Evolutionary conservation across 2,888 invertebrate species (phyloP).

Genomic region (Chloroclysta siterata): DNA sequence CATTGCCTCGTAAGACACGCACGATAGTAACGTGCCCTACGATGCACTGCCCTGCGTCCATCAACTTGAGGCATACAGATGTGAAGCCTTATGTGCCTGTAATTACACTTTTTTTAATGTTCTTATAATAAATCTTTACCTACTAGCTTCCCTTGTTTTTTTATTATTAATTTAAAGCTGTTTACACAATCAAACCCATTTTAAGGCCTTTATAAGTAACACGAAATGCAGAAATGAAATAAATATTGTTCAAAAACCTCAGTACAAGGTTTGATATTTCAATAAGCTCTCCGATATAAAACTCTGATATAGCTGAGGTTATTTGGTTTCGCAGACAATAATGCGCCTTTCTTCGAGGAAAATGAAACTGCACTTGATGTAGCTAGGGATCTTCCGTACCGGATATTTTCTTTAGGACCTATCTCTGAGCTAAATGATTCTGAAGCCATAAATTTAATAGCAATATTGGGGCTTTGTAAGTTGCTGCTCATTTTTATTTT

Average conservation of each 20-base stretch:
- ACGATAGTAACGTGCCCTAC: too few species aligned
- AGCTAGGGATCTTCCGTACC: conserved; percentile 20
- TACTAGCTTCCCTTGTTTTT: too few species aligned
- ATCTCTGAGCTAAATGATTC: conserved; percentile 27
- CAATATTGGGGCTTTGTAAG: conserved; percentile 47
- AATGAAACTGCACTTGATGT: conserved; percentile 72
- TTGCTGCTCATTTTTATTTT: conserved; percentile 43
- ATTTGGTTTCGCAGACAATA: conserved; percentile 80
- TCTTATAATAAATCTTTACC: too few species aligned
- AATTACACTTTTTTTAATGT: too few species aligned
- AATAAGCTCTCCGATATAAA: conserved; percentile 74
- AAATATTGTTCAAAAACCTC: conserved; percentile 28
- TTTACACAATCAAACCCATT: too few species aligned
- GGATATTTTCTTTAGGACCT: conserved; percentile 33
- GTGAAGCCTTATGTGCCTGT: too few species aligned
- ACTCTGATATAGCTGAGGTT: conserved; percentile 74
- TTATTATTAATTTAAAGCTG: too few species aligned
- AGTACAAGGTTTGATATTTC: conserved; percentile 43
- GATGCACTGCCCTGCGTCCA: too few species aligned
- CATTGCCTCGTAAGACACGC: too few species aligned
- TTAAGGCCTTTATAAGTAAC: background rate
- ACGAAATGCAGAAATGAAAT: conserved; percentile 1
- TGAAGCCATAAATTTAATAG: conserved; percentile 36
- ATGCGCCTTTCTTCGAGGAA: conserved; percentile 72
- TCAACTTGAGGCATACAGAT: too few species aligned